Evolutionary conservation across 2,797 vertebrate species (phyloP), one percentile per base, ranked within the genome.

Genomic region (Echeneis naucrates): DNA sequence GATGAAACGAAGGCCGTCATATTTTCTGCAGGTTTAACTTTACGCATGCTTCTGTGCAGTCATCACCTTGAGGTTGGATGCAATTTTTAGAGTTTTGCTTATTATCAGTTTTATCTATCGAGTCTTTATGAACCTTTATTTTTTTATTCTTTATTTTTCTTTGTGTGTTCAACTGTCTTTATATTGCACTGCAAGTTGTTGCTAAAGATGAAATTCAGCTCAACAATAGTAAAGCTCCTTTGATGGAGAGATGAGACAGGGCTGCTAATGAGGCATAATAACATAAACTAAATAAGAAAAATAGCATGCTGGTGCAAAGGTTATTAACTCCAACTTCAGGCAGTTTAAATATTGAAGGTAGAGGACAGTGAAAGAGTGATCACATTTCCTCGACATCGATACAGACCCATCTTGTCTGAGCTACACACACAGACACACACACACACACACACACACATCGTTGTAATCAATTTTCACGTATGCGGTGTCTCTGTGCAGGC

Each of bases 391-490:
- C 33, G 57, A 61, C 66, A 54, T 30, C 37, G 51, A 58, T 32
- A 56, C n/a, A 47, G 3, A 35, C 37, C 13, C 67, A 32, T 61
- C 32, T 40, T 40, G 24, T 14, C 16, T 53, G 3, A 23, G 30
- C 33, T 37, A 37, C 54, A 68, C 30, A 42, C 60, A 33, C 53
- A 45, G 55, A 50, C 32, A 32, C 33, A 45, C 27, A 44, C 55
- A 40, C 57, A 48, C 45, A 27, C 51, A 56, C 55, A 37, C 67
- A 53, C n/a, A 33, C 66, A 35, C 48, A 8, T 87, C 82, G 75
- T 12, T 77, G 77, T 81, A 77, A 88, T 77, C 80, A 72, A 71
- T 88, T 88, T 71, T 21, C 67, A 87, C 75, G 48, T 53, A 32
- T 35, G 23, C 59, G 56, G 78, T 62, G 76, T 80, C 54, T 4